Evolutionary conservation across 2,797 vertebrate species (phyloP), one percentile per base, ranked within the genome.

Genomic region (Limnodromus scolopaceus): DNA sequence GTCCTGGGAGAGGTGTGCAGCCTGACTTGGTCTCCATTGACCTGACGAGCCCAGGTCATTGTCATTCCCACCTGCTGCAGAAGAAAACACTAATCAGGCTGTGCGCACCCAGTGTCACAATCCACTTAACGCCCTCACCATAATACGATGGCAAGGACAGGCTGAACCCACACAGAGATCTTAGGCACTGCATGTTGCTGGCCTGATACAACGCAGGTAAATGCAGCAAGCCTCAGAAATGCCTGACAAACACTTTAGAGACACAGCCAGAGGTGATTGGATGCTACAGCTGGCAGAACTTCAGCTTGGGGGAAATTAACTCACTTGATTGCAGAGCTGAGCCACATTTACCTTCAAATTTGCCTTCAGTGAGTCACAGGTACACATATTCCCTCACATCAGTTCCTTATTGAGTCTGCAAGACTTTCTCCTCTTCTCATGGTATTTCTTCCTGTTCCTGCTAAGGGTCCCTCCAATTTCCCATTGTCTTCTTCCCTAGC

Each of bases 51-150:
- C 2, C 32, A 70, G 76, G 36, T 4, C 27, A 13, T 3, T 74
- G n/a, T 69, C 68, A 70, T 24, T 39, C 27, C 27, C 36, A 46
- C 14, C 16, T 39, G 51, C 43, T 63, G 34, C 60, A 84, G 55
- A 74, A 38, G 16, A 72, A 45, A 85, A 23, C 32, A 17, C 27
- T 76, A 41, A 20, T 3, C 46, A 41, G 22, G 19, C 41, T 71
- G 41, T 27, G 54, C 25, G 27, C 25, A 66, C 4, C 11, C 64
- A 49, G 1, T 0, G 0, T 23, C 2, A 0, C 1, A 4, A 54
- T 30, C n/a, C 15, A 34, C 23, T 15, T 68, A 34, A 11, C 8
- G 65, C 13, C 28, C 12, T 64, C 61, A n/a, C 17, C 19, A 8
- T 34, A 54, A 34, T 1, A 22, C 16, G 38, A 36, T 13, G 4